Conservation (phyloP, 2,888 invertebrate species). For the Gari tellinella region DNA sequence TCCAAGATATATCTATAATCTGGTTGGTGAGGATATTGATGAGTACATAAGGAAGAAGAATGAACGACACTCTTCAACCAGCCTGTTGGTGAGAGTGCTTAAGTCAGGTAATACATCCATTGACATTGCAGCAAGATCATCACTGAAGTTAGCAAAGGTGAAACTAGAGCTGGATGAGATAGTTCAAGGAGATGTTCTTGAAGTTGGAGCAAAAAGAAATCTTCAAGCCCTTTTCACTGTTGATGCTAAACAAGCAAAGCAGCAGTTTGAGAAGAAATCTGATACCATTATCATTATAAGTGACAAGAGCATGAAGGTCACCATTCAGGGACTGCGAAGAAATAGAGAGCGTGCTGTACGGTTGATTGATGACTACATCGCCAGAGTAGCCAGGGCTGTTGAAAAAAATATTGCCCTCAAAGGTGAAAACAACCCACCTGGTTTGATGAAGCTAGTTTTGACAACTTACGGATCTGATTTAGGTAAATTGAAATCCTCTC, state of each 20-base stretch:
- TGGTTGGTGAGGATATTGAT: conserved; percentile 45
- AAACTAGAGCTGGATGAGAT: conserved; percentile 54
- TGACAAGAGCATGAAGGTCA: conserved; percentile 53
- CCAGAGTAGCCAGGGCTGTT: conserved; percentile 10
- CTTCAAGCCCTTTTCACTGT: conserved; percentile 48
- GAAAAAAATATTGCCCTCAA: conserved; percentile 53
- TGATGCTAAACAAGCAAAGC: conserved; percentile 48
- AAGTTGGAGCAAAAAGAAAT: conserved; percentile 35
- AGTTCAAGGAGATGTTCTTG: conserved; percentile 58
- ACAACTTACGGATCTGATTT: conserved; percentile 60
- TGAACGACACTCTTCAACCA: conserved; percentile 3
- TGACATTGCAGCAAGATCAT: conserved; percentile 50
- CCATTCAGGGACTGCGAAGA: conserved; percentile 54
- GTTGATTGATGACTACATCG: conserved; percentile 47
- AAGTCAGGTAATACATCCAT: conserved; percentile 56
- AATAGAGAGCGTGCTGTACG: conserved; percentile 35
- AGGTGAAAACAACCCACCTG: conserved; percentile 64
- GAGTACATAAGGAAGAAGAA: conserved; percentile 24
- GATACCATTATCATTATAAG: conserved; percentile 55
- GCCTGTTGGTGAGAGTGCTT: conserved; percentile 15
- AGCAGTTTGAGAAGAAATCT: conserved; percentile 48
- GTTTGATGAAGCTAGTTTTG: conserved; percentile 71
- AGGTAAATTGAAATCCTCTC: conserved; percentile 48
- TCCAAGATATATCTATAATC: conserved; percentile 42
- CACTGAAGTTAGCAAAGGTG: conserved; percentile 46